These are phyloP conservation scores for Falco biarmicus DNA, from an alignment of 2,797 vertebrate species.

Conservation along the genomic window DNA sequence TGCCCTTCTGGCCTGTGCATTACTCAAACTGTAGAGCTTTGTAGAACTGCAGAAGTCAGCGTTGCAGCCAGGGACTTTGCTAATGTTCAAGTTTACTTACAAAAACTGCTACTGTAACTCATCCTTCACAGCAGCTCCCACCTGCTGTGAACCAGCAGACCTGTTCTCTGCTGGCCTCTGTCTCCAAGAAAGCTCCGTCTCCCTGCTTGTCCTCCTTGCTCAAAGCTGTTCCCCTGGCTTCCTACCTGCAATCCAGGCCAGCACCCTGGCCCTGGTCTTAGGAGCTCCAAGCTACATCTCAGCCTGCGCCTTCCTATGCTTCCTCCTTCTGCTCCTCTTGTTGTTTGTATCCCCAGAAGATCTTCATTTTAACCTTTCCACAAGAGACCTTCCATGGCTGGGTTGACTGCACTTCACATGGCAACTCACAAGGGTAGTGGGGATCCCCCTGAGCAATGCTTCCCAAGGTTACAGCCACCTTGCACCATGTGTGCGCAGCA, in stretches of 20 bases:
- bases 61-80: not conserved
- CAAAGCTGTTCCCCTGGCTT: not conserved
- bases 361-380: not conserved
- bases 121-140: not conserved
- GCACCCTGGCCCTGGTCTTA: not conserved
- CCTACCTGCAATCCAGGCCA: not conserved
- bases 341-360: not conserved
- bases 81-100: not conserved
- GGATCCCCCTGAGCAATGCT: slow-evolving; percentile 61
- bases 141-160: not conserved
- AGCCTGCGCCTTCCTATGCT: rapidly evolving
- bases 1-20: not conserved
- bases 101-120: not conserved
- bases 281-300: not conserved
- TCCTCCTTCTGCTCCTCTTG: not conserved
- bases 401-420: slow-evolving; percentile 19
- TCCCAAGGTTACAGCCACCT: slow-evolving; percentile 9
- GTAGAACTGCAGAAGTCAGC: not conserved
- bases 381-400: slow-evolving; percentile 1
- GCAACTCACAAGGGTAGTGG: slow-evolving; percentile 21
- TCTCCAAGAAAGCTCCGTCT: not conserved
- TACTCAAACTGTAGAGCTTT: not conserved
- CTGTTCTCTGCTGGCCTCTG: not conserved
- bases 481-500: not conserved
- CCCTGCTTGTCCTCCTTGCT: not conserved